A percentile compares a stretch with the other conserved stretches of the same genome.
These are phyloP conservation scores for Hypomecis atomaria DNA, from an alignment of 2,888 invertebrate genomes.

Conservation along the genomic window DNA sequence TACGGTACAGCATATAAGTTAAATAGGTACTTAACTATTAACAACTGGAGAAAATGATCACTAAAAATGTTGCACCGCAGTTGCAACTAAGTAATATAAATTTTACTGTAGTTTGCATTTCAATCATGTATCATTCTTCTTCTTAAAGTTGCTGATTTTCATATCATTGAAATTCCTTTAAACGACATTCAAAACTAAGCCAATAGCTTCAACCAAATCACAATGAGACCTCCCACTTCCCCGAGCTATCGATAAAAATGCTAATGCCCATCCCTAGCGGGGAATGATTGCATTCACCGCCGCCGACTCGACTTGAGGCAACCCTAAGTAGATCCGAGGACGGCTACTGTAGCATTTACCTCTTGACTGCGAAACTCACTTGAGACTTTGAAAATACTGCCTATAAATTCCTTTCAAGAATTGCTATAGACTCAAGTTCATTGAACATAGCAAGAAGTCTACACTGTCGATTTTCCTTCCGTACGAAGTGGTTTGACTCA, in stretches of 20 bases:
- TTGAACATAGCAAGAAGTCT: slow-evolving; percentile 4
- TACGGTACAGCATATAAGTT: too few species aligned
- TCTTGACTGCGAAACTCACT: slow-evolving; percentile 52
- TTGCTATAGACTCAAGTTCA: slow-evolving; percentile 10
- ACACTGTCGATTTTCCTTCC: too few species aligned
- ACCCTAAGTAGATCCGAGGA: slow-evolving; percentile 58
- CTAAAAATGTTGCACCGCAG: too few species aligned
- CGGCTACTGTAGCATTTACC: slow-evolving; percentile 56
- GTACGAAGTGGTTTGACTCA: too few species aligned
- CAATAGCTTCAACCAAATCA: slow-evolving; percentile 29
- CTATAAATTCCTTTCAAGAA: slow-evolving; percentile 30
- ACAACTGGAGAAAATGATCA: too few species aligned
- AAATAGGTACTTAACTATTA: too few species aligned
- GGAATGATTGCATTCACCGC: slow-evolving; percentile 75
- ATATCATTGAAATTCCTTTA: background rate
- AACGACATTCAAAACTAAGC: slow-evolving; percentile 22
- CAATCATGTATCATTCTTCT: too few species aligned
- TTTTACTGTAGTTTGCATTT: too few species aligned
- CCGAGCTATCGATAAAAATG: slow-evolving; percentile 77
- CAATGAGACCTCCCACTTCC: slow-evolving; percentile 42
- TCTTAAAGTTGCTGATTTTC: too few species aligned
- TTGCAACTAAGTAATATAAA: too few species aligned
- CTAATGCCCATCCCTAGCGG: slow-evolving; percentile 71
- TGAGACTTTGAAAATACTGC: slow-evolving; percentile 44
- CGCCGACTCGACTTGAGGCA: slow-evolving; percentile 51